phyloP scores from a whole-genome alignment of 2,113 vertebrate species.

The Pao palembangensis region DNA sequence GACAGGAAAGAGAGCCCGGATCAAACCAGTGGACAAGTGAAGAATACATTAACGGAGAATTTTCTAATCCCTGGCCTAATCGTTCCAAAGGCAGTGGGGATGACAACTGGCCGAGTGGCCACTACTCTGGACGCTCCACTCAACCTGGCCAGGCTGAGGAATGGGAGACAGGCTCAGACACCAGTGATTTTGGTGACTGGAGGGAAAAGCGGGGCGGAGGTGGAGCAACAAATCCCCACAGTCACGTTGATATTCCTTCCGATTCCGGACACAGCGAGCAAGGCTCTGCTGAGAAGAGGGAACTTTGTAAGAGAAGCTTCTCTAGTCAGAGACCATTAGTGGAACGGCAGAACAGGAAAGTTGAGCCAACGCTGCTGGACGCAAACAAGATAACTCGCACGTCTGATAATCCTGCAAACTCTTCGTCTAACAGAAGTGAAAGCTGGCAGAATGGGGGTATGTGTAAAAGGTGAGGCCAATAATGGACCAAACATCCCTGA shows the following conservation, averaged over 20 bases:
- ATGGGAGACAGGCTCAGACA: slow-evolving; percentile 95
- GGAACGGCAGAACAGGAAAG: slow-evolving; percentile 91
- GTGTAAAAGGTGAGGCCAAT: slow-evolving; percentile 80
- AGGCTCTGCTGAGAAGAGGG: slow-evolving; percentile 85
- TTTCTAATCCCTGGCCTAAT: slow-evolving; percentile 80
- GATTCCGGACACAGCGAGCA: slow-evolving; percentile 75
- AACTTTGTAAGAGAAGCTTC: slow-evolving; percentile 94
- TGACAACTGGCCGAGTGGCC: slow-evolving; percentile 68
- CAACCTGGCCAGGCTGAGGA: slow-evolving; percentile 86
- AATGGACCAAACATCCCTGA: not conserved
- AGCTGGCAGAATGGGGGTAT: slow-evolving; percentile 83
- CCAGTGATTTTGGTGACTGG: slow-evolving; percentile 92
- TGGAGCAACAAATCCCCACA: slow-evolving; percentile 56
- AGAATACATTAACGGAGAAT: slow-evolving; percentile 79
- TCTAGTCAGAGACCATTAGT: slow-evolving; percentile 92
- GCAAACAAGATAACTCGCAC: slow-evolving; percentile 77
- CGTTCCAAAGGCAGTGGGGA: slow-evolving; percentile 77
- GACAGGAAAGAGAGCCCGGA: slow-evolving; percentile 82
- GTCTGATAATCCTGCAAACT: slow-evolving; percentile 69
- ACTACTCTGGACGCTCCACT: slow-evolving; percentile 67
- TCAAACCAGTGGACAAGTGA: slow-evolving; percentile 85
- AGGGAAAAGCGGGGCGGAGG: slow-evolving; percentile 78
- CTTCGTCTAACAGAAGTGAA: slow-evolving; percentile 79
- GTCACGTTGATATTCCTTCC: slow-evolving; percentile 67
- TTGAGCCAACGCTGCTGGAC: slow-evolving; percentile 80